Conservation (phyloP, 1,140 invertebrate genomes). For the Drosophila bocki region DNA sequence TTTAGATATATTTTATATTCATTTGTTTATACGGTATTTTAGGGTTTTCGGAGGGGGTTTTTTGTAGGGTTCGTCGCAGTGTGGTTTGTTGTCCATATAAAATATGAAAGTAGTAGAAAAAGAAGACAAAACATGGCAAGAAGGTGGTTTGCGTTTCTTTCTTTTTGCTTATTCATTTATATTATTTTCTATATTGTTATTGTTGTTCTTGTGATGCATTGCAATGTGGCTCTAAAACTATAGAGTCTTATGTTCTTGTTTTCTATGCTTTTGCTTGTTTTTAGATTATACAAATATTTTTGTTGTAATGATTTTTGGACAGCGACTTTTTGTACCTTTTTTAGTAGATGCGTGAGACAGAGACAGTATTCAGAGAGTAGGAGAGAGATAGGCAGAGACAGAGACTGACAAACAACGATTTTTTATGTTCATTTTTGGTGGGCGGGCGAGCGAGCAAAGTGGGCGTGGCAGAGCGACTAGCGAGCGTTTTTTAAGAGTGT, state of each 20-base stretch:
- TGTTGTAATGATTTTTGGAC: slow-evolving; percentile 54
- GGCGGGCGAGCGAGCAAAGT: slow-evolving; percentile 59
- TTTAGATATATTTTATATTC: slow-evolving; percentile 1
- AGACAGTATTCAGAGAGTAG: slow-evolving; percentile 35
- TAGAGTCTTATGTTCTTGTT: slow-evolving; percentile 31
- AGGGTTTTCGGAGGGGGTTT: slow-evolving; percentile 14
- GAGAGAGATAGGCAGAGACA: slow-evolving; percentile 33
- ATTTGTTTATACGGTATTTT: background rate
- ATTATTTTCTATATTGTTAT: slow-evolving; percentile 9
- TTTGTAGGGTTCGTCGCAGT: slow-evolving; percentile 26
- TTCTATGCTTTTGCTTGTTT: slow-evolving; percentile 28
- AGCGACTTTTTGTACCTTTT: slow-evolving; percentile 70
- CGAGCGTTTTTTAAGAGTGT: slow-evolving; percentile 20
- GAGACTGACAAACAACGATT: slow-evolving; percentile 43
- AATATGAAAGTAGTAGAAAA: slow-evolving; percentile 66
- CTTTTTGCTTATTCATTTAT: slow-evolving; percentile 22
- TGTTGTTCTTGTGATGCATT: slow-evolving; percentile 67
- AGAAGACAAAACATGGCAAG: slow-evolving; percentile 45
- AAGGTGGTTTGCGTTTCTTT: slow-evolving; percentile 45
- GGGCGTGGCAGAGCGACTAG: slow-evolving; percentile 56
- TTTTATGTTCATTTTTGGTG: slow-evolving; percentile 27
- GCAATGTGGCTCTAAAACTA: slow-evolving; percentile 65
- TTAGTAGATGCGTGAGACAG: slow-evolving; percentile 74
- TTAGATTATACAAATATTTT: slow-evolving; percentile 23
- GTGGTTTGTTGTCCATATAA: slow-evolving; percentile 62